phyloP scores from a whole-genome alignment of 2,113 vertebrate species.

The Vulpes vulpes region DNA sequence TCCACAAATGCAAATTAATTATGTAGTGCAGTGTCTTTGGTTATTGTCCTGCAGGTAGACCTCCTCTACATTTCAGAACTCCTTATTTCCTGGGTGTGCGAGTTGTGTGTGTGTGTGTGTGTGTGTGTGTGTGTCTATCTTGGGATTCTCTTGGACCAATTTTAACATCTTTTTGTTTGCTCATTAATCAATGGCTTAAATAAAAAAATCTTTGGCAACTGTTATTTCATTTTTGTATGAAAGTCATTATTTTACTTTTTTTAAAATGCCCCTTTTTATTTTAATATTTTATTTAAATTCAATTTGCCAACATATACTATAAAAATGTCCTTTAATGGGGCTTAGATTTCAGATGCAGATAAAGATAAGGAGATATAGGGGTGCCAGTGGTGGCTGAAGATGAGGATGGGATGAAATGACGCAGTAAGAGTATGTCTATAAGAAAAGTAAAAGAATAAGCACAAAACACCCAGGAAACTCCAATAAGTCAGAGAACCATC shows the following conservation, averaged over 20 bases:
- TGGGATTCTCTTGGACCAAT: neutral
- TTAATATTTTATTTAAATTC: no score
- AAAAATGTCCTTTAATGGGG: neutral
- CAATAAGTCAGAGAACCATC: neutral
- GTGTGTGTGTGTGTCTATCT: neutral
- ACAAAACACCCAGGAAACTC: neutral
- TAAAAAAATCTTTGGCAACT: neutral
- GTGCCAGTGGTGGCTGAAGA: neutral
- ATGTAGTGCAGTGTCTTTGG: neutral
- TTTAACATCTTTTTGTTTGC: conserved; percentile 15
- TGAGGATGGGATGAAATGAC: neutral
- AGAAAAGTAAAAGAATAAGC: neutral
- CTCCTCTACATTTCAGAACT: neutral
- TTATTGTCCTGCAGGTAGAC: neutral
- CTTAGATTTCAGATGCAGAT: neutral
- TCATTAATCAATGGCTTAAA: neutral
- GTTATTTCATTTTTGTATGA: neutral
- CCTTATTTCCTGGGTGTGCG: neutral
- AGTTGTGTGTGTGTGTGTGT: neutral
- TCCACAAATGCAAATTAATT: neutral
- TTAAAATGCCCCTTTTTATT: no score
- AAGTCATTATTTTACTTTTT: neutral
- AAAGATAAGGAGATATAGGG: neutral
- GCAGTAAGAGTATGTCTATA: neutral
- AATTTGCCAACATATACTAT: no score